Percentiles rank a stretch among this genome's conserved stretches.
phyloP scores from a whole-genome alignment of 2,888 invertebrate genomes.

The Osmoderma eremita region DNA sequence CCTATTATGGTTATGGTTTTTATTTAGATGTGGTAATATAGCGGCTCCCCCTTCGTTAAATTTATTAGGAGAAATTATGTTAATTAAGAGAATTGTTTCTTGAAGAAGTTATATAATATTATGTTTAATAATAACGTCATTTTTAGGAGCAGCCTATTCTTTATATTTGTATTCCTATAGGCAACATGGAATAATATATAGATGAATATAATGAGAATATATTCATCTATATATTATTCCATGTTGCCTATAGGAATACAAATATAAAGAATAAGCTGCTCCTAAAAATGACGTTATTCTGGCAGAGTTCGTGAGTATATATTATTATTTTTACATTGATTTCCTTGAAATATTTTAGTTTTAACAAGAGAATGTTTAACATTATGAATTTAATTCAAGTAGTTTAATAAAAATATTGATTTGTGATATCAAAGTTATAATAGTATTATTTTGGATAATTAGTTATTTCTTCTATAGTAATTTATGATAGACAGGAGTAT shows the following conservation, averaged over 20 bases:
- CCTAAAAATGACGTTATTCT: conserved; percentile 73
- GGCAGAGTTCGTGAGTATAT: conserved; percentile 70
- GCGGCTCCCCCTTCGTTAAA: conserved; percentile 74
- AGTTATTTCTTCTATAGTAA: conserved; percentile 74
- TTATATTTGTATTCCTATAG: conserved; percentile 74
- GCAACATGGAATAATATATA: too few species aligned
- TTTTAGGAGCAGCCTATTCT: conserved; percentile 73
- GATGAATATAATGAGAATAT: too few species aligned
- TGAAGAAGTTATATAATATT: conserved; percentile 67
- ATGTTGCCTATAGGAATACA: too few species aligned
- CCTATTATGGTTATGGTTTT: conserved; percentile 73
- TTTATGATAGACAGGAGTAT: conserved; percentile 74
- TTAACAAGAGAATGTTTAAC: conserved; percentile 67
- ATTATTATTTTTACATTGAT: conserved; percentile 71
- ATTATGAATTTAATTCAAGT: conserved; percentile 70
- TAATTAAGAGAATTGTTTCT: conserved; percentile 70
- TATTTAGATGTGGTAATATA: conserved; percentile 72
- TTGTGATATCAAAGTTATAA: conserved; percentile 73
- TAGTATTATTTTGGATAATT: conserved; percentile 65
- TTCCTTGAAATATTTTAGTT: conserved; percentile 72
- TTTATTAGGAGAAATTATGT: conserved; percentile 74
- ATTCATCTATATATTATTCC: too few species aligned
- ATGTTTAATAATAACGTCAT: conserved; percentile 69
- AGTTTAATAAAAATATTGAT: conserved; percentile 75
- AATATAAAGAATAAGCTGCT: conserved; percentile 71